Conservation (phyloP, 2,113 vertebrate species). For the Microtus ochrogaster region DNA sequence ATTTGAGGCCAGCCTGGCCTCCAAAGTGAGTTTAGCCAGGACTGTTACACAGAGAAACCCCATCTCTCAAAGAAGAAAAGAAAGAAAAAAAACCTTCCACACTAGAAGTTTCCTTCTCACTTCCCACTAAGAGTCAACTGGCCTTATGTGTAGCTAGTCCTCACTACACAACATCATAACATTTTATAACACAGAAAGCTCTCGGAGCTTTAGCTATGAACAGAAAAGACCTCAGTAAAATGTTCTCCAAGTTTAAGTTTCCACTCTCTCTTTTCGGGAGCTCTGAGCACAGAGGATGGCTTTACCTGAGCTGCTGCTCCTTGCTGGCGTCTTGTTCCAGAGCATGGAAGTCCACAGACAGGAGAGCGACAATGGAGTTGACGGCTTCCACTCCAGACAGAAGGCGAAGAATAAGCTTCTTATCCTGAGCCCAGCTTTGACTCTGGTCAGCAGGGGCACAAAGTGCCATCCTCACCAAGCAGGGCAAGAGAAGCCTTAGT, state of each 20-base stretch:
- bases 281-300: background rate
- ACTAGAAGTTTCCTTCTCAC: background rate
- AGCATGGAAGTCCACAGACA: slow-evolving; percentile 99
- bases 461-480: slow-evolving; percentile 97
- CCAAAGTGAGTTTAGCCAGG: no score
- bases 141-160: background rate
- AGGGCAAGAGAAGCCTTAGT: slow-evolving; percentile 95
- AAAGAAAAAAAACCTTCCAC: no score
- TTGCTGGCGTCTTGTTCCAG: slow-evolving; percentile 98
- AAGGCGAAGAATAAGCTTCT: slow-evolving; percentile 97
- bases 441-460: slow-evolving; percentile 99
- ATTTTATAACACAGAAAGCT: background rate
- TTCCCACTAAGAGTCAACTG: background rate
- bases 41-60: no score
- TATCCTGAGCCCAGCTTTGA: slow-evolving; percentile 97
- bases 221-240: slow-evolving; percentile 47
- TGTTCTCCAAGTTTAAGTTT: background rate
- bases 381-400: slow-evolving; percentile 98
- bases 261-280: background rate
- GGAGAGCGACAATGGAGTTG: slow-evolving; percentile 96
- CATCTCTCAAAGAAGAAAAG: no score
- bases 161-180: background rate
- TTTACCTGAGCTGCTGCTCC: slow-evolving; percentile 97
- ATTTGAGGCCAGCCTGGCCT: no score
- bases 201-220: slow-evolving; percentile 18